These are phyloP conservation scores for Tachina lurida DNA, from an alignment of 2,888 invertebrate species.

Conservation along the genomic window DNA sequence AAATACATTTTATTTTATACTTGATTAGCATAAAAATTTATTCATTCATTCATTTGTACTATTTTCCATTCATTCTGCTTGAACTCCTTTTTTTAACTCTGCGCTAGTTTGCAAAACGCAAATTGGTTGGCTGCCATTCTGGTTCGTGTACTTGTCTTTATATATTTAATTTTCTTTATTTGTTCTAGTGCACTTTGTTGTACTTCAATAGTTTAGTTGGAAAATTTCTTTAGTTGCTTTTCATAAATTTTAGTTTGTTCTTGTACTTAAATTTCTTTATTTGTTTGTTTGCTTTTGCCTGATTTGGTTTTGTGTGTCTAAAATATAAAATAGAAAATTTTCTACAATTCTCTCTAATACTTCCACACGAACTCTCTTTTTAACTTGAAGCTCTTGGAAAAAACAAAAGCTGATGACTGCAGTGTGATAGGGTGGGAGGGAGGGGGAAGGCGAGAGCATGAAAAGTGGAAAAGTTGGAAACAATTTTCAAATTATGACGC, in stretches of 20 bases:
- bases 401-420: background rate
- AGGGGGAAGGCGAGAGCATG: constrained; percentile 17
- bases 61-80: constrained; percentile 41
- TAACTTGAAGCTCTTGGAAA: constrained; percentile 11
- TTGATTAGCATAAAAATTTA: constrained; percentile 68
- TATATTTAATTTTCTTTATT: background rate
- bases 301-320: constrained; percentile 60
- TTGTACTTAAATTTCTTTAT: constrained; percentile 53
- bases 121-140: constrained; percentile 57
- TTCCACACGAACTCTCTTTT: constrained; percentile 61
- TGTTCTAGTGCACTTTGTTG: constrained; percentile 43
- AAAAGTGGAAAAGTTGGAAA: constrained; percentile 62
- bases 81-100: constrained; percentile 38
- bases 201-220: constrained; percentile 56
- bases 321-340: constrained; percentile 15
- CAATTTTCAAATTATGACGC: constrained; percentile 68
- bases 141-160: background rate
- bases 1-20: constrained; percentile 31
- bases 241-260: constrained; percentile 44
- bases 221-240: constrained; percentile 58
- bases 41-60: constrained; percentile 56
- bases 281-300: constrained; percentile 63
- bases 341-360: constrained; percentile 39
- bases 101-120: constrained; percentile 50
- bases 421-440: no score